A percentile compares a stretch with the other conserved stretches of the same genome.
These are phyloP conservation scores for Trematomus bernacchii DNA, from an alignment of 2,797 vertebrate genomes.

Conservation along the genomic window DNA sequence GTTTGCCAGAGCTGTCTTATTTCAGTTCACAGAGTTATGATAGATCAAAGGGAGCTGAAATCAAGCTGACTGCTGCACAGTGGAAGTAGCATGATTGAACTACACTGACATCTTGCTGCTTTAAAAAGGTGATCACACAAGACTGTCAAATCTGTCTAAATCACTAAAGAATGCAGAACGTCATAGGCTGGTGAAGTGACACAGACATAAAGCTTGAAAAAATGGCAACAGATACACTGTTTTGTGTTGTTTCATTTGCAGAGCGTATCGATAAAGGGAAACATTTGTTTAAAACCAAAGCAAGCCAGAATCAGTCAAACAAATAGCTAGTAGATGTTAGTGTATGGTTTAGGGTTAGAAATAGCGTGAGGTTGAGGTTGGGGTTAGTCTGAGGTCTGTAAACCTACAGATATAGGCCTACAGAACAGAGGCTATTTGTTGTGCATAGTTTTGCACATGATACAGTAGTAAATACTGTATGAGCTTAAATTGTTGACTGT, in stretches of 20 bases:
- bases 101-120: conserved; percentile 1
- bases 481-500: not conserved
- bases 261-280: conserved; percentile 13
- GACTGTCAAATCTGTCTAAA: no score
- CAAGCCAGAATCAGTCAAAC: conserved; percentile 11
- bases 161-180: conserved; percentile 10
- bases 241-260: conserved; percentile 21
- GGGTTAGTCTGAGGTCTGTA: conserved; percentile 1
- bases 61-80: conserved; percentile 19
- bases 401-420: no score
- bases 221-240: no score
- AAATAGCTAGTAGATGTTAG: not conserved
- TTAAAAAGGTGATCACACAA: not conserved
- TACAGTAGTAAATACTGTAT: not conserved
- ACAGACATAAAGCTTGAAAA: conserved; percentile 10
- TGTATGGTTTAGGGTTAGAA: conserved; percentile 19
- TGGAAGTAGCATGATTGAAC: conserved; percentile 1
- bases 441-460: not conserved
- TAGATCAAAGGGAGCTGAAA: conserved; percentile 45
- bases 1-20: conserved; percentile 42
- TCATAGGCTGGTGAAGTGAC: conserved; percentile 45
- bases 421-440: not conserved
- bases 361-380: conserved; percentile 17
- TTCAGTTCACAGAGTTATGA: conserved; percentile 24
- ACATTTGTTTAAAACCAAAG: conserved; percentile 39